Evolutionary conservation across 1,140 invertebrate species (phyloP).

Genomic region (Aphelenchoides avenae): DNA sequence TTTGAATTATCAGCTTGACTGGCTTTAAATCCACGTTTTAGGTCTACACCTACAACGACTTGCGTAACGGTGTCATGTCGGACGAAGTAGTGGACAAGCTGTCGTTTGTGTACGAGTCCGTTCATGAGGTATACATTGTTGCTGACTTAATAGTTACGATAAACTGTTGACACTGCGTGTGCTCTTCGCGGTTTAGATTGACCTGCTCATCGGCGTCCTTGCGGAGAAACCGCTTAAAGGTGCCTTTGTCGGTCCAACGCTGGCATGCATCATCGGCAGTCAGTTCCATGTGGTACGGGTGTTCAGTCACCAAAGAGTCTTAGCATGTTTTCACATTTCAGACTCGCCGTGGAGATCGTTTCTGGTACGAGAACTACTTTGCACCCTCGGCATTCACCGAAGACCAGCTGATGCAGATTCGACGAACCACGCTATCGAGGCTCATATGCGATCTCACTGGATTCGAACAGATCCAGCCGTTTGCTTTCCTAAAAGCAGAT

Average conservation of each 20-base stretch:
- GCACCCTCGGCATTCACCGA: conserved; percentile 67
- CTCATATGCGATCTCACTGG: conserved; percentile 75
- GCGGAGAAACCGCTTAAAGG: conserved; percentile 69
- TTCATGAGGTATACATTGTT: conserved; percentile 71
- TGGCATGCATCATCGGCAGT: conserved; percentile 76
- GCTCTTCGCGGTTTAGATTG: conserved; percentile 54
- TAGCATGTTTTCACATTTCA: conserved; percentile 31
- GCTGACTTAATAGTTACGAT: background rate
- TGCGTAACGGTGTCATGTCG: conserved; percentile 66
- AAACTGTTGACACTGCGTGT: background rate
- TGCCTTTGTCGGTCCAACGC: conserved; percentile 72
- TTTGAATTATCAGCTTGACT: conserved; percentile 9
- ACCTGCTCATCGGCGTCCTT: conserved; percentile 75
- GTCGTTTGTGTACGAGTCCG: conserved; percentile 65
- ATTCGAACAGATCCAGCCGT: conserved; percentile 65
- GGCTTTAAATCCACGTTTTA: conserved; percentile 15
- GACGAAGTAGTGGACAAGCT: conserved; percentile 75
- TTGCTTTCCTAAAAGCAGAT: conserved; percentile 61
- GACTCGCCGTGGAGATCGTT: conserved; percentile 45
- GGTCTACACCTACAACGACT: conserved; percentile 39
- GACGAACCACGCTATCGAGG: conserved; percentile 68
- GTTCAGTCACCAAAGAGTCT: background rate
- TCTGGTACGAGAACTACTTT: conserved; percentile 57
- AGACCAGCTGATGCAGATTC: conserved; percentile 69
- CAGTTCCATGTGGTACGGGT: conserved; percentile 67